phyloP scores from a whole-genome alignment of 2,888 invertebrate species.

The Drosophila affinis region DNA sequence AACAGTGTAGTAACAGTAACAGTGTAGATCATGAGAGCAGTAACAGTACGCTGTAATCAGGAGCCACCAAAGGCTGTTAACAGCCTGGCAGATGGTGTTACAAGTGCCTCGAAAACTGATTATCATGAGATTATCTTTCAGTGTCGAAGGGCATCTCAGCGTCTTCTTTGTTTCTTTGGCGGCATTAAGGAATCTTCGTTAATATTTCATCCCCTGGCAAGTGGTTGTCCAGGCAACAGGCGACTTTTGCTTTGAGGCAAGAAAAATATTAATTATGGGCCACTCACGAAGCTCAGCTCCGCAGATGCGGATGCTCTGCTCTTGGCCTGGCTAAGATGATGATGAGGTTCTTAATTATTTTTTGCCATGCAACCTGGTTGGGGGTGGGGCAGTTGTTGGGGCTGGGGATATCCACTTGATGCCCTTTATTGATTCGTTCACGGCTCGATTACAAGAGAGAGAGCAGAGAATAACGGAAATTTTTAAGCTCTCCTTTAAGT shows the following conservation, averaged over 20 bases:
- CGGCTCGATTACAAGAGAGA: slow-evolving; percentile 22
- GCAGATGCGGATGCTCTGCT: neutral
- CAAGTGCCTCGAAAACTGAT: neutral
- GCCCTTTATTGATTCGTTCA: slow-evolving; percentile 41
- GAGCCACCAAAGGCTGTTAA: no score
- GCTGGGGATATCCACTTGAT: slow-evolving; percentile 28
- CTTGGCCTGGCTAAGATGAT: no score
- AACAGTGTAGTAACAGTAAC: no score
- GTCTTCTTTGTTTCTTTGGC: neutral
- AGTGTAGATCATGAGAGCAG: no score
- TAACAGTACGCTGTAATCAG: no score
- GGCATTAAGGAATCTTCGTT: slow-evolving; percentile 6
- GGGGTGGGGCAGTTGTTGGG: no score
- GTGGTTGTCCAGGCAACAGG: slow-evolving; percentile 56
- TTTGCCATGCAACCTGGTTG: slow-evolving; percentile 29
- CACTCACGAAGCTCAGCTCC: slow-evolving; percentile 39
- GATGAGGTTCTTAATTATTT: slow-evolving; percentile 45
- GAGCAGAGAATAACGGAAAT: neutral
- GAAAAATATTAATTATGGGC: slow-evolving; percentile 66
- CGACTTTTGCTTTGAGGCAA: slow-evolving; percentile 39
- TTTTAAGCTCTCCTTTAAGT: slow-evolving; percentile 36
- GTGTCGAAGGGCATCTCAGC: slow-evolving; percentile 12
- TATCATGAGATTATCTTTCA: neutral
- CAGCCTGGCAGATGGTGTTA: neutral
- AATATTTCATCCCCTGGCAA: slow-evolving; percentile 35